Evolutionary conservation across 1,140 invertebrate species (phyloP), one percentile per base, ranked within the genome.

Genomic region (Drosophila pseudoananassae): DNA sequence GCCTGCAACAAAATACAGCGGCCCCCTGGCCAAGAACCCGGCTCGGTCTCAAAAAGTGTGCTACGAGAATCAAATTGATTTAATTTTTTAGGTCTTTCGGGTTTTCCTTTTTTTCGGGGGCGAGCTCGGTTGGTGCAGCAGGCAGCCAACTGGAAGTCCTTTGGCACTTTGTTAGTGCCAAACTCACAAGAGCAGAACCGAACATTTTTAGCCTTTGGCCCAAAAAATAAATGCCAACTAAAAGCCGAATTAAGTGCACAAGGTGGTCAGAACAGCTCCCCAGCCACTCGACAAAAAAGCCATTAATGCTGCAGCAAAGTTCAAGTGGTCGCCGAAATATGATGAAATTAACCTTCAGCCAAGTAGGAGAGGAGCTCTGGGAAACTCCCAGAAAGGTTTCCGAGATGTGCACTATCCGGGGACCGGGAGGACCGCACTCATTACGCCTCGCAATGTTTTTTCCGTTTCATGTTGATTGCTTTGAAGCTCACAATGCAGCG

Each of bases 1-100:
- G 51, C 65, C 40, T 75, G 83, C 74, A 78, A 64, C 75, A 70
- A 70, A 78, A 55, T 49, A 17, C 64, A 58, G 43, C 59, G 27
- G 7, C 52, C 9, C 17, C 17, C 8, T 23, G 25, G 15, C 27
- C 43, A 71, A 51, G 23, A 57, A 36, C 45, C 40, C 43, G 49
- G 70, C 52, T 29, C 5, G 10, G 17, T 31, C 12, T 54, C 10
- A 55, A 72, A 63, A 57, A 61, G 70, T 66, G 78, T 78, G 78
- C 74, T 78, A 60, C 58, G 51, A 55, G 73, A 76, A 70, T 78
- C 77, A 87, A 81, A 83, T 83, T 84, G 79, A 84, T 82, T 82
- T 83, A 83, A 82, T 64, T 84, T 70, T 75, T 38, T 31, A 68
- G 49, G 29, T 46, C 15, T 10, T 36, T 36, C 33, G 10, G 33